Evolutionary conservation across 2,797 vertebrate genomes (phyloP), one percentile per base, ranked within the genome.

Genomic region (Todus mexicanus): DNA sequence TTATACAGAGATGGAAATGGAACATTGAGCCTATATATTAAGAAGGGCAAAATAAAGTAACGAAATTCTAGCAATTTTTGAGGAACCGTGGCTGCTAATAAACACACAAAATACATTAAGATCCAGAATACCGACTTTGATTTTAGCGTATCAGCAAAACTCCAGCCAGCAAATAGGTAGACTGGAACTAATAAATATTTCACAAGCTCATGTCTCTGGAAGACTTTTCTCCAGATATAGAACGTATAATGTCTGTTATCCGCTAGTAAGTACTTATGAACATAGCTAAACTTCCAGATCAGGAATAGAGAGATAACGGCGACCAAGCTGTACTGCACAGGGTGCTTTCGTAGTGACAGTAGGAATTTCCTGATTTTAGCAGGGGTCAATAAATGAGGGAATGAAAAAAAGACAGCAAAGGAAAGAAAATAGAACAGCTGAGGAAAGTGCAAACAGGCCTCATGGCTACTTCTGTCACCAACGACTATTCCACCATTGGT

Each of bases 231-330:
- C 99, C 99, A 99, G 59, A 99, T 97, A 37, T 99, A 99, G 94
- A 99, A 99, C 1, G 98, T 98, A 81, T 98, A 99, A 91, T 99
- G 99, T 48, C 99, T 98, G 97, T 99, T 99, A 92, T 99, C 99
- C 1, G 99, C 98, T 35, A 99, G 96, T 69, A 99, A 97, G 96
- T 99, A 99, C 89, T 98, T 98, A 97, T 99, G 99, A 51, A 98
- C 97, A 12, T 98, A 98, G 8, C 99, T 99, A 96, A 99, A 99
- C 88, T 98, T 99, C 99, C 99, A 99, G 74, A 99, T 96, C 15
- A 99, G 96, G 57, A 99, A 84, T 20, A 98, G 38, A 29, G 94
- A 98, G 37, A 98, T 12, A 12, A 78, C 22, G 0, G 97, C 27
- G 15, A 98, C 17, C 15, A 97, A 14, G 25, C 97, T 80, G 86